Evolutionary conservation across 2,888 invertebrate species (phyloP), one percentile per base, ranked within the genome.

Genomic region (Spilarctia lutea): DNA sequence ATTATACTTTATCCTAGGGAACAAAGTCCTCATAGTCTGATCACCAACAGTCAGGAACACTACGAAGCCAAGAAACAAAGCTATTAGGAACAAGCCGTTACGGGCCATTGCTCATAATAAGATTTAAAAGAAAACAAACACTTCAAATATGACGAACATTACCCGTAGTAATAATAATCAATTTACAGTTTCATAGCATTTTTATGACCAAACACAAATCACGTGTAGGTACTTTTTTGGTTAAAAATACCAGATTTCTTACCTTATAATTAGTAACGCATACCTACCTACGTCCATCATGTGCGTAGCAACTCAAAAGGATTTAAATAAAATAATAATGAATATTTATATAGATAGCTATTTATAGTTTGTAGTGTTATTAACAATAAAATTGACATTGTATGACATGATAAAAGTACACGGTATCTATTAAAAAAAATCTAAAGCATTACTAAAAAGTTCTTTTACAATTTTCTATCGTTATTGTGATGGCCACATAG

Each of bases 1-100:
- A 0, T 88, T 87, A 80, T 90, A 92, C 2, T 60, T 68, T 24
- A 79, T 73, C 52, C 70, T 52, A n/a, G 75, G 75, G 65, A 65
- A 75, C 30, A 42, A 75, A 68, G 66, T 84, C 33, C 2, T 75
- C 8, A 4, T 27, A 16, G 11, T 24, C 0, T 24, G 10, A 60
- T 56, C 18, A 13, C 3, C 2, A 39, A 33, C 39, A 45, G 18
- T 52, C 18, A 48, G 10, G 45, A 1, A 18, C 10, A 52, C 30
- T 67, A 66, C 30, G 1, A 16, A 72, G 70, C 76, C 42, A 45
- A 71, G 24, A 48, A 79, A 69, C 6, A 77, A 70, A 52, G 81
- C 30, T 30, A 74, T 39, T 35, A 81, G 65, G 24, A 74, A 56
- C 33, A 27, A 39, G 66, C 68, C 72, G 39, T 63, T 63, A 65